Evolutionary conservation across 2,113 vertebrate species (phyloP).

Genomic region (Pseudorhombus dupliciocellatus): DNA sequence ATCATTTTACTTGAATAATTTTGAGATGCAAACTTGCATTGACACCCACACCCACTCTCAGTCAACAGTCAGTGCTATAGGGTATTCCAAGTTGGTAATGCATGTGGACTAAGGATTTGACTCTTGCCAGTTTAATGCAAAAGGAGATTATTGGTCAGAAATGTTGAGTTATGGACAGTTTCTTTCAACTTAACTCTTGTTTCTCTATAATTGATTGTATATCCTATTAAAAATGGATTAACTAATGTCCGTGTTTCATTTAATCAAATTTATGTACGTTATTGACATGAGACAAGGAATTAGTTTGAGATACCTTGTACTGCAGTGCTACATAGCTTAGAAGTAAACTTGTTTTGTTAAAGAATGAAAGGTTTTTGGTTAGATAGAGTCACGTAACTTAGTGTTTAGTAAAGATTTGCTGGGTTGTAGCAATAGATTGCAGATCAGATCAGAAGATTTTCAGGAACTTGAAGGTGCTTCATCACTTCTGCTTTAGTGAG

Average conservation of each 20-base stretch:
- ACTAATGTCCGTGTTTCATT: conserved; percentile 33
- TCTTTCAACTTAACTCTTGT: conserved; percentile 48
- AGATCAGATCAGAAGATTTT: background rate
- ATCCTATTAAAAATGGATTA: conserved; percentile 70
- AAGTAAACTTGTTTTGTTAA: too few relatives aligned
- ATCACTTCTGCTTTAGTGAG: conserved; percentile 40
- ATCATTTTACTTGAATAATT: conserved; percentile 37
- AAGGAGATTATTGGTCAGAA: conserved; percentile 32
- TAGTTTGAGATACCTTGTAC: background rate
- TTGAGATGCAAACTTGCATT: conserved; percentile 17
- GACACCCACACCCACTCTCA: background rate
- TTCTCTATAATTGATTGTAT: conserved; percentile 58
- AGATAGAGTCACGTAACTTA: background rate
- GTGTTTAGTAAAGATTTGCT: background rate
- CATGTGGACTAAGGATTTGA: conserved; percentile 4
- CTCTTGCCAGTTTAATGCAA: conserved; percentile 17
- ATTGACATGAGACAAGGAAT: too few relatives aligned
- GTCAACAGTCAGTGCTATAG: background rate
- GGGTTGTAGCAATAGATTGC: background rate
- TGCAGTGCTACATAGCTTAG: background rate
- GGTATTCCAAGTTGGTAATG: background rate
- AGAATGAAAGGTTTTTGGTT: background rate
- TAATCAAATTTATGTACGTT: too few relatives aligned
- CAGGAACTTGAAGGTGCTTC: background rate
- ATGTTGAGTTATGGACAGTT: conserved; percentile 19